Evolutionary conservation across 1,140 invertebrate genomes (phyloP), one percentile per base, ranked within the genome.

Genomic region (Drosophila kepulauana): DNA sequence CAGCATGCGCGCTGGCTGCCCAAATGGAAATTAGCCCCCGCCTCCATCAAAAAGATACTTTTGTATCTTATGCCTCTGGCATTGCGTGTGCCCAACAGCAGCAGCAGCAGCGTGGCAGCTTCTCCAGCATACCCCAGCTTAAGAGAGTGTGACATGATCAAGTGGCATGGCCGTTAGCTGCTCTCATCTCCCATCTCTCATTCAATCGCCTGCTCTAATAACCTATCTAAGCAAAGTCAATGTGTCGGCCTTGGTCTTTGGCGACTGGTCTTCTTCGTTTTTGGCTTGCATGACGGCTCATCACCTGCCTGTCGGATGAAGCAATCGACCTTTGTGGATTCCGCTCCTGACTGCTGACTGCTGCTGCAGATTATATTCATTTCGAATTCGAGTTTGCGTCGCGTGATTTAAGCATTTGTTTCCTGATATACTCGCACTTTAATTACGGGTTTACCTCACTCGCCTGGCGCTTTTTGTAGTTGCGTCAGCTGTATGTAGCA

Each of bases 351-450:
- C 74, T 30, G 25, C 49, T 63, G 61, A 38, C 74, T 30, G 25
- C 62, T 48, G 10, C 57, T 64, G 13, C n/a, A 46, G 52, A 66
- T 71, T 64, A 56, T 72, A 54, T 54, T 85, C 49, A 25, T 69
- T 54, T 74, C 62, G 35, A 38, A 38, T 38, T 38, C 35, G 59
- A 58, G 59, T 77, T 51, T 70, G 64, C 63, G 70, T 91, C 79
- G 88, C 88, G 88, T 91, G 88, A 91, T 91, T 91, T 89, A 81
- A 91, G 78, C 88, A 91, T 91, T 91, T 91, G 88, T 84, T 91
- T 91, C 88, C 88, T 91, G 84, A 87, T 88, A 64, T 70, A 57
- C 54, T 57, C 51, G 13, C 30, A 87, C 81, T 84, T 86, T 87
- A 87, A 87, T 85, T 85, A 85, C 62, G 66, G 81, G 58, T 61